Evolutionary conservation across 2,888 invertebrate genomes (phyloP).

Genomic region (Myopa testacea): DNA sequence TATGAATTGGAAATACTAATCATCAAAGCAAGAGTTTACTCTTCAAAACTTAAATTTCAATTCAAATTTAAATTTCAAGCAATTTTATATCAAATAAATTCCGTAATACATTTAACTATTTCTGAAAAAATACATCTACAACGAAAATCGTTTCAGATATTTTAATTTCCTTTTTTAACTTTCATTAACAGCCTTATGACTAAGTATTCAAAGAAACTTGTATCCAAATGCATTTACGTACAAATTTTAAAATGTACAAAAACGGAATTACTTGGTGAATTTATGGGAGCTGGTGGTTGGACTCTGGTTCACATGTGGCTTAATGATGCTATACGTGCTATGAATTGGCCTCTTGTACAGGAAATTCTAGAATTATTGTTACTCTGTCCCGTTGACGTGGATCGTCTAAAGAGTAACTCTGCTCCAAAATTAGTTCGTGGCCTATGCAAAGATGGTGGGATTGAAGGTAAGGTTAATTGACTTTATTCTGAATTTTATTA

Average conservation of each 20-base stretch:
- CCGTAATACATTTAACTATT: no score
- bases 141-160: no score
- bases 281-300: slow-evolving; percentile 95
- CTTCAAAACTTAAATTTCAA: no score
- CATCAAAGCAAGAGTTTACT: no score
- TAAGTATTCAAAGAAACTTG: slow-evolving; percentile 93
- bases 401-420: slow-evolving; percentile 89
- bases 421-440: slow-evolving; percentile 93
- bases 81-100: no score
- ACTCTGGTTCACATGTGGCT: slow-evolving; percentile 90
- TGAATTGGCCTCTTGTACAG: slow-evolving; percentile 88
- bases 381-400: slow-evolving; percentile 90
- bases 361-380: slow-evolving; percentile 88
- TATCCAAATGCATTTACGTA: slow-evolving; percentile 94
- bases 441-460: slow-evolving; percentile 83
- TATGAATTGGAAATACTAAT: no score
- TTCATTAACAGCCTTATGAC: slow-evolving; percentile 83
- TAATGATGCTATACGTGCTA: slow-evolving; percentile 83
- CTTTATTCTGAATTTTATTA: slow-evolving; percentile 4
- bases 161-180: slow-evolving; percentile 28
- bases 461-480: slow-evolving; percentile 76
- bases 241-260: slow-evolving; percentile 91
- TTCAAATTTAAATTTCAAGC: no score
- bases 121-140: no score
- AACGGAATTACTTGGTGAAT: slow-evolving; percentile 84